Base-by-base conservation (phyloP, 2,888 invertebrate species). In the Luperina nickerlii region DNA sequence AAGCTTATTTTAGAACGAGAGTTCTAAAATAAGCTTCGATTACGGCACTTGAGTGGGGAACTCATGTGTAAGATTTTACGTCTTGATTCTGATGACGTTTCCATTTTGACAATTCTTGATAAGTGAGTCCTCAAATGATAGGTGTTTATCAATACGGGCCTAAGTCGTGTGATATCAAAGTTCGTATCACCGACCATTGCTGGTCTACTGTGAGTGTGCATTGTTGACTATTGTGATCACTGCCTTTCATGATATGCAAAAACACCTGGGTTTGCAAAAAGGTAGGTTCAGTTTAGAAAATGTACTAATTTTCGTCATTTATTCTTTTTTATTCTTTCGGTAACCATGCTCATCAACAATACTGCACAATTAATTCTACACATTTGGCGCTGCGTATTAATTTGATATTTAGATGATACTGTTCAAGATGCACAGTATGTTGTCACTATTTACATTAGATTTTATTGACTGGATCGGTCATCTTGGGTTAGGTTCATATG, bases 101-200 rank as follows among this genome's bases (percentile, higher is more conserved):
- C 20, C 4, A 27, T 84, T 73, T 51, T 73, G 32, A 54, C 60
- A 69, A 62, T 73, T 65, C 32, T 79, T 73, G 84, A 82, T 82
- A 84, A 79, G 51, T 73, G 32, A 72, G 68, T n/a, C 72, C 70
- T 68, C 38, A 57, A 80, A 65, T 68, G 84, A 68, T 74, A 71
- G 67, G n/a, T 32, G 79, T 69, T 79, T 84, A 82, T 82, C 71
- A 72, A 82, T 81, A 60, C 42, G 5, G 38, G 27, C 27, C 65
- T 60, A 83, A 78, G 57, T 60, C 51, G 63, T 79, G 20, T 74
- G 82, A 67, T 76, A 82, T 57, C 62, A 38, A 38, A 63, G 68
- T 54, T 24, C 18, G 32, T 81, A 54, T 71, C 27, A 83, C 11
- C 54, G 62, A 9, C 62, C 62, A 62, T 74, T 84, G 63, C 54